These are phyloP conservation scores for Eublepharis macularius DNA, from an alignment of 2,113 vertebrate genomes.

Conservation along the genomic window DNA sequence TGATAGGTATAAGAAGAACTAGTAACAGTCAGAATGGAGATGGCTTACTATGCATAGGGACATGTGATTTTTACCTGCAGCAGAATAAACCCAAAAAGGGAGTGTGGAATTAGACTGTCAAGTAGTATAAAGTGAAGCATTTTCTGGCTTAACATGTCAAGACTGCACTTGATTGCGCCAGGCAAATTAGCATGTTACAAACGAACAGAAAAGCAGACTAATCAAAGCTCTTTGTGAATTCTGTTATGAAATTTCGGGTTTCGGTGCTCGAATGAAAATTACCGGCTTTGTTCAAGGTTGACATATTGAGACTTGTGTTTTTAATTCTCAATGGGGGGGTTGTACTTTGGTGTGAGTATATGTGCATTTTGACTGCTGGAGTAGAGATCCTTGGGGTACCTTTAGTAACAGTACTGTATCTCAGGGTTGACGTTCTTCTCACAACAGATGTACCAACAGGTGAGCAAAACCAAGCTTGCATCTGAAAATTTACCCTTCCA, in stretches of 20 bases:
- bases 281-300: neutral
- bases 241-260: slow-evolving; percentile 4
- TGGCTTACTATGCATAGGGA: neutral
- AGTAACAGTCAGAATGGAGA: neutral
- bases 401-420: neutral
- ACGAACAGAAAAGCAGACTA: neutral
- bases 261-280: neutral
- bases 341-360: neutral
- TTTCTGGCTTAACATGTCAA: neutral
- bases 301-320: neutral
- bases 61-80: neutral
- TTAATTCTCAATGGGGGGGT: neutral
- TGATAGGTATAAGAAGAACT: neutral
- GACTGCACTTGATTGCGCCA: slow-evolving; percentile 1
- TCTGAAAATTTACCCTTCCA: neutral
- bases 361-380: neutral
- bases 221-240: slow-evolving; percentile 12
- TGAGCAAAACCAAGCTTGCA: neutral
- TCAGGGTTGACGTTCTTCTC: neutral
- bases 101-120: neutral
- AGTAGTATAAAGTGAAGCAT: neutral
- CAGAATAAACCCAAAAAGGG: neutral
- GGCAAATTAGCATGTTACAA: neutral
- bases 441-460: too few species aligned
- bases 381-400: neutral